These are phyloP conservation scores for Megaceryle alcyon DNA, from an alignment of 2,797 vertebrate genomes.

Conservation along the genomic window DNA sequence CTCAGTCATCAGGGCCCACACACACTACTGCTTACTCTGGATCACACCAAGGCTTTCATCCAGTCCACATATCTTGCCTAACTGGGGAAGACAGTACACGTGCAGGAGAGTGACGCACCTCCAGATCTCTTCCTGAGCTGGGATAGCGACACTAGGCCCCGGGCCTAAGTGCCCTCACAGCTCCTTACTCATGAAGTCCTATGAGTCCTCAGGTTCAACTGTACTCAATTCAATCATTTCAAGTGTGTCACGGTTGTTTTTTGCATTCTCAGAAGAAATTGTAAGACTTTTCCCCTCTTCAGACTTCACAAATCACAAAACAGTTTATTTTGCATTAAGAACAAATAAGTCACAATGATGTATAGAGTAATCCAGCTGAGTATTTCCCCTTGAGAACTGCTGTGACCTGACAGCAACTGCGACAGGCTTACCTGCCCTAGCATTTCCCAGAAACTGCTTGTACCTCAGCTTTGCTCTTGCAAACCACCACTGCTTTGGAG, in stretches of 20 bases:
- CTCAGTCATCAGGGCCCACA: neutral
- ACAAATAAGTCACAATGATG: neutral
- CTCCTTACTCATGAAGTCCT: too few species aligned
- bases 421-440: neutral
- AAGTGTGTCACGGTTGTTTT: neutral
- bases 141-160: neutral
- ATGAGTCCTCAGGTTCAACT: fast-evolving
- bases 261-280: neutral
- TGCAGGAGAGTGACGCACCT: fast-evolving
- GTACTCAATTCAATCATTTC: fast-evolving
- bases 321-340: neutral
- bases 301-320: neutral
- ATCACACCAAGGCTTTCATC: neutral
- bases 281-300: neutral
- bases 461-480: neutral
- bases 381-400: neutral
- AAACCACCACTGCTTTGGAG: neutral
- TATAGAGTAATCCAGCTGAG: neutral
- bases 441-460: neutral
- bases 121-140: neutral
- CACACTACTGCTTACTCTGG: fast-evolving
- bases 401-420: neutral
- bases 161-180: neutral
- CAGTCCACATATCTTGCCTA: fast-evolving
- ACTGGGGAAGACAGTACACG: fast-evolving